Evolutionary conservation across 2,888 invertebrate species (phyloP), one percentile per base, ranked within the genome.

Genomic region (Dioctria linearis): DNA sequence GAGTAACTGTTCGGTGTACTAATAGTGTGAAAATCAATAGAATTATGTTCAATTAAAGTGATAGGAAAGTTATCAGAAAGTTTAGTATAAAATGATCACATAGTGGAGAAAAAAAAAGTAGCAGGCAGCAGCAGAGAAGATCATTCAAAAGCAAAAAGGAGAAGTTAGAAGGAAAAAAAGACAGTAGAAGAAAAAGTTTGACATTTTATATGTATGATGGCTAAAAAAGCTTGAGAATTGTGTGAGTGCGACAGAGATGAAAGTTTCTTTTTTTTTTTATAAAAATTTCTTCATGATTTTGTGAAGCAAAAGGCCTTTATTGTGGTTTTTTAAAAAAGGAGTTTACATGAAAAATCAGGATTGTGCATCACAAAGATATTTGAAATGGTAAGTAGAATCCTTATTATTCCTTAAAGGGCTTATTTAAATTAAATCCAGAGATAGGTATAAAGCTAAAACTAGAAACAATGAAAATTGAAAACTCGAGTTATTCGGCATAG

Each of bases 231-330:
- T 75, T 59, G n/a, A 46, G 3, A 61, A 59, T 75, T 57, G 42
- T 61, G 43, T 75, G 75, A 59, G 75, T 75, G 75, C 61, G 61
- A 75, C 4, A 75, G 75, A 61, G 75, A 75, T 75, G 75, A n/a
- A 75, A 9, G 46, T 25, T 73, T n/a, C n/a, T n/a, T 57, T 25
- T 25, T 25, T 25, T 25, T 25, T 25, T 25, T 25, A 25, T 25
- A 25, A 59, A 51, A 75, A 71, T 42, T 75, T 75, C 43, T 59
- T 59, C 57, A 61, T 61, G 75, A 75, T 75, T 73, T 75, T 39
- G 61, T 57, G 75, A 54, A 54, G 59, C 59, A 75, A 61, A 61
- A 75, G 75, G 75, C 42, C 37, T 75, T 75, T 43, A 46, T 75
- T 42, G 57, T 51, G 71, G 39, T 59, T 42, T 25, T 43, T 54